Percentiles rank a stretch among this genome's conserved stretches.
phyloP scores from a whole-genome alignment of 1,140 invertebrate genomes.

The Zaprionus capensis region DNA sequence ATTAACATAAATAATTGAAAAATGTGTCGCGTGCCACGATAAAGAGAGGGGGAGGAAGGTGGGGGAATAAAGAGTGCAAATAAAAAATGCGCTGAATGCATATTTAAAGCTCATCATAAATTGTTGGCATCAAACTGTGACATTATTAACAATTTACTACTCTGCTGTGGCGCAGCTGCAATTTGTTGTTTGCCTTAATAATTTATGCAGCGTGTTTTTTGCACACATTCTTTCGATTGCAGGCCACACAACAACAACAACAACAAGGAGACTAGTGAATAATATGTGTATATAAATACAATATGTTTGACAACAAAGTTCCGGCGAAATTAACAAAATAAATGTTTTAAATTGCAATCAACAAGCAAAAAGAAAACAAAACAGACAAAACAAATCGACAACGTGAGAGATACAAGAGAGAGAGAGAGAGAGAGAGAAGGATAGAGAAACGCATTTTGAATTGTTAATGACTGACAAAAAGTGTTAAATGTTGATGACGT shows the following conservation, averaged over 20 bases:
- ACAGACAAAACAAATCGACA: not conserved
- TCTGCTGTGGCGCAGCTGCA: slow-evolving; percentile 45
- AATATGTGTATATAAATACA: slow-evolving; percentile 36
- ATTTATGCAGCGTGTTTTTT: slow-evolving; percentile 60
- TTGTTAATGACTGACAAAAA: slow-evolving; percentile 72
- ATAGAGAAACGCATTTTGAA: slow-evolving; percentile 58
- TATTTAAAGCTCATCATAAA: slow-evolving; percentile 75
- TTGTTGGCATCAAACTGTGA: slow-evolving; percentile 53
- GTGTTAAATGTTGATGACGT: slow-evolving; percentile 69
- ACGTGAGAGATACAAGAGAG: slow-evolving; percentile 3
- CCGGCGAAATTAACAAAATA: slow-evolving; percentile 69
- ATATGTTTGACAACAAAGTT: slow-evolving; percentile 79
- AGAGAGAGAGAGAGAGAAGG: slow-evolving; percentile 11
- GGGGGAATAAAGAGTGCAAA: slow-evolving; percentile 7
- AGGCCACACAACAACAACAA: slow-evolving; percentile 47
- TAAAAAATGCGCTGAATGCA: slow-evolving; percentile 49
- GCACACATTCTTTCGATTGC: slow-evolving; percentile 54
- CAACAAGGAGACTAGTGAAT: slow-evolving; percentile 37
- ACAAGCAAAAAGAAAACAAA: not conserved
- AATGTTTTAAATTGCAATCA: slow-evolving; percentile 48
- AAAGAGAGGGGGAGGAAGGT: not conserved
- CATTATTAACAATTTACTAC: slow-evolving; percentile 72
- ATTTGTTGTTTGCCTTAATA: slow-evolving; percentile 52
- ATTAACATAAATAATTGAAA: slow-evolving; percentile 76
- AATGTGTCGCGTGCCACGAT: slow-evolving; percentile 9